Percentiles rank a stretch among this genome's conserved stretches.
phyloP scores from a whole-genome alignment of 37 sponge, comb jelly and placozoan genomes.

The Chondrosia reniformis region DNA sequence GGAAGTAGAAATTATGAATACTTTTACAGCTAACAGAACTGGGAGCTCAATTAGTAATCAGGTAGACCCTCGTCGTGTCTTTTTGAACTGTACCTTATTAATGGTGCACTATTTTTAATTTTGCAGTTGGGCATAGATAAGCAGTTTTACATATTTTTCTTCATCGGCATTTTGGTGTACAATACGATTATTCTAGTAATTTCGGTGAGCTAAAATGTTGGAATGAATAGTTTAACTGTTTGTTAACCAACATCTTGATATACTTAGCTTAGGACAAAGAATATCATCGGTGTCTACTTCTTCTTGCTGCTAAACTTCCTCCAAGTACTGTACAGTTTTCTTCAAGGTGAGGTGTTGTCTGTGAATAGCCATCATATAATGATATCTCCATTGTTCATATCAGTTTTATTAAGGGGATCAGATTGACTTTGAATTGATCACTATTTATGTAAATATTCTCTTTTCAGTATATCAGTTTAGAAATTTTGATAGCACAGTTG shows the following conservation, averaged over 20 bases:
- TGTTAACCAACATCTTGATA: not conserved
- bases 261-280: not conserved
- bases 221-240: not conserved
- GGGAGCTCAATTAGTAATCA: too few species aligned
- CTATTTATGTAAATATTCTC: too few species aligned
- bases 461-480: too few species aligned
- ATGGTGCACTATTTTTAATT: not conserved
- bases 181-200: not conserved
- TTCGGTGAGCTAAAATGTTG: not conserved
- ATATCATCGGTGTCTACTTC: slow-evolving; percentile 1
- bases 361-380: not conserved
- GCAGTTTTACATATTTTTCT: not conserved
- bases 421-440: too few species aligned
- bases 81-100: not conserved
- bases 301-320: not conserved
- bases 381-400: too few species aligned
- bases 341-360: not conserved
- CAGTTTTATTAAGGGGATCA: too few species aligned
- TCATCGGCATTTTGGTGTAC: not conserved
- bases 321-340: not conserved
- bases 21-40: too few species aligned
- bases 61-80: not conserved
- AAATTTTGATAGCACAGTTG: too few species aligned
- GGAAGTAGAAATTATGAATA: too few species aligned
- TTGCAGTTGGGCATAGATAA: slow-evolving; percentile 5